Base-by-base conservation (phyloP, 2,888 invertebrate genomes). In the Anodontia alba region DNA sequence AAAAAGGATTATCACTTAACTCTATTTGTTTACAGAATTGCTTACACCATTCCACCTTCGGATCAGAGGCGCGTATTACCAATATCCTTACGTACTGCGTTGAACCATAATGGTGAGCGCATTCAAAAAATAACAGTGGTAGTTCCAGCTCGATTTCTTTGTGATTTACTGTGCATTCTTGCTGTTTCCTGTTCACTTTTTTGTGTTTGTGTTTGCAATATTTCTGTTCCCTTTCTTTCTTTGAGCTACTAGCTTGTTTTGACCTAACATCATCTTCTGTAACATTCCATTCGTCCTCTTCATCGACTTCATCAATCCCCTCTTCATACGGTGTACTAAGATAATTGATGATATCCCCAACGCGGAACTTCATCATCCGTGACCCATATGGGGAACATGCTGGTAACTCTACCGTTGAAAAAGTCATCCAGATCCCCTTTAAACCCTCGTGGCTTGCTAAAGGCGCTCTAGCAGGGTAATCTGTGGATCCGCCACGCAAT, bases 61-160 rank as follows among this genome's bases (percentile, higher is more conserved):
- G 78, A 49, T 84, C 81, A 43, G 75, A 71, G 17, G 77, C 72
- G 38, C 83, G 72, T 15, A 84, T 69, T 2, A 87, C 68, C 1
- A 87, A 31, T 20, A 87, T 69, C 15, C 87, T 75, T 0, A 81
- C 87, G 49, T 87, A 87, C 36, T 87, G 87, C 15, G 80, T 84
- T 3, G 75, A 66, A 0, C 84, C 84, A 42, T 84, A 87, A 51
- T 73, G 69, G 68, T 87, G 87, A 0, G 87, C 84, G 62, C 84
- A 84, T 49, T 87, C 87, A 42, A 87, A 87, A 68, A 84, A 87
- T 29, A 87, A 38, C n/a, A 81, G 26, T n/a, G 84, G 84, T 1
- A 76, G 49, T 0, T 78, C 73, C 29, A 76, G 71, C 23, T 74
- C 43, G 15, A 69, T 68, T 46, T 84, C 81, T 23, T 78, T 81